phyloP scores from a whole-genome alignment of 1,140 invertebrate species.

The Drosophila baimaii region DNA sequence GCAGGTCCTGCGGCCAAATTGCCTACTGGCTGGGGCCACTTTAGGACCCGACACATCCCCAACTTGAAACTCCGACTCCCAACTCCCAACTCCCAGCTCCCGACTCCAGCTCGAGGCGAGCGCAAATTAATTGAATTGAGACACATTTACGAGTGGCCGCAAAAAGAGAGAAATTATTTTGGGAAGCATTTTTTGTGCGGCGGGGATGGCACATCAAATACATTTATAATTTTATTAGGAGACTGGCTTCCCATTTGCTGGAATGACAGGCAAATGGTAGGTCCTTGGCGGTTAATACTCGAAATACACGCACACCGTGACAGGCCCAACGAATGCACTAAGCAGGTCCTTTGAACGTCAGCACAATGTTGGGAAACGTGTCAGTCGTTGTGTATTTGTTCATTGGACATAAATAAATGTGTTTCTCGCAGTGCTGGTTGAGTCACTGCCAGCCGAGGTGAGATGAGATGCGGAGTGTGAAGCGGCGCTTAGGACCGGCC shows the following conservation, averaged over 20 bases:
- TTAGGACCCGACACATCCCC: slow-evolving; percentile 46
- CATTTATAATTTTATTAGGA: slow-evolving; percentile 74
- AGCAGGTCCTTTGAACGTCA: background rate
- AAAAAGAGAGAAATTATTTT: slow-evolving; percentile 44
- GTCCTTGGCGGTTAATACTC: slow-evolving; percentile 65
- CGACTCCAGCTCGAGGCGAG: background rate
- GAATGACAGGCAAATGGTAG: slow-evolving; percentile 16
- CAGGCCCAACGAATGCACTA: slow-evolving; percentile 8
- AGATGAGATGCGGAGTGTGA: slow-evolving; percentile 28
- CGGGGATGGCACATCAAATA: slow-evolving; percentile 39
- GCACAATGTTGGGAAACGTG: background rate
- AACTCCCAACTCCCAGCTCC: slow-evolving; percentile 8
- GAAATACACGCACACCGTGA: slow-evolving; percentile 61
- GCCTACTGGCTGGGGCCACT: slow-evolving; percentile 50
- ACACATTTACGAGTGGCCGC: slow-evolving; percentile 50
- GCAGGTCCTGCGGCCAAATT: slow-evolving; percentile 46
- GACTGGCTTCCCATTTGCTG: slow-evolving; percentile 18
- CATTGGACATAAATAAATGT: background rate
- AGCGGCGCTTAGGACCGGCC: slow-evolving; percentile 26
- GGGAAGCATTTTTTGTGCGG: slow-evolving; percentile 23
- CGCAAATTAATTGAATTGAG: slow-evolving; percentile 75
- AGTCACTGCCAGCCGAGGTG: slow-evolving; percentile 15
- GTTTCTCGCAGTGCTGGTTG: slow-evolving; percentile 28
- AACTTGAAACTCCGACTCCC: background rate
- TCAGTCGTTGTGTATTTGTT: background rate